Percentiles rank a stretch among this genome's conserved stretches.
Conservation (phyloP, 1,140 invertebrate species). For the Macrosteles quadrilineatus region DNA sequence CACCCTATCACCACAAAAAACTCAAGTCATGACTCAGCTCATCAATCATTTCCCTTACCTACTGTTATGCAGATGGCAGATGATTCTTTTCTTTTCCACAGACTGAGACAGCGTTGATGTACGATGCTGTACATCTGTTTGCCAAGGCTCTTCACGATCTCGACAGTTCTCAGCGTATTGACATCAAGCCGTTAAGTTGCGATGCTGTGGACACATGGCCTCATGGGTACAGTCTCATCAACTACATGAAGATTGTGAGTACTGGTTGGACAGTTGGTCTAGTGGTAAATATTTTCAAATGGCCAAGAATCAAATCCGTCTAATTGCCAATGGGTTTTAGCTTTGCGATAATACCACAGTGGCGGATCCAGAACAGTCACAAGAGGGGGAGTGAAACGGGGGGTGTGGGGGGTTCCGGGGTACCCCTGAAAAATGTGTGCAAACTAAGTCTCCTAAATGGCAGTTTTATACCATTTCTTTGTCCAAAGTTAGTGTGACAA, state of each 20-base stretch:
- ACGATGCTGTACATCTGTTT: constrained; percentile 93
- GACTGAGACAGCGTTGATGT: constrained; percentile 94
- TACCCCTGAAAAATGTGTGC: too few relatives aligned
- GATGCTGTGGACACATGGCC: constrained; percentile 90
- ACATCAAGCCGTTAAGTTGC: constrained; percentile 85
- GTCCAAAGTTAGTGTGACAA: too few relatives aligned
- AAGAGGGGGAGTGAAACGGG: too few relatives aligned
- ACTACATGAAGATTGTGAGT: constrained; percentile 96
- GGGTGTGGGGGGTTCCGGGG: too few relatives aligned
- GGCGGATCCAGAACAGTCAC: too few relatives aligned
- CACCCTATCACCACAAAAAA: too few relatives aligned
- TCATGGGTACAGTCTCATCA: constrained; percentile 91
- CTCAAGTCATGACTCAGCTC: too few relatives aligned
- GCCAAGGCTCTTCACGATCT: constrained; percentile 90
- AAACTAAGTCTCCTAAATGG: too few relatives aligned
- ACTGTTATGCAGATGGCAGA: too few relatives aligned
- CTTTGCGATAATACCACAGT: neutral
- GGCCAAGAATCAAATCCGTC: neutral
- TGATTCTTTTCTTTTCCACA: constrained; percentile 55
- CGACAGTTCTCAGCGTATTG: constrained; percentile 86
- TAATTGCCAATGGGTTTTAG: neutral
- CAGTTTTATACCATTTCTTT: too few relatives aligned
- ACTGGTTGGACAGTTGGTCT: neutral
- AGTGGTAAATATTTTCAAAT: neutral
- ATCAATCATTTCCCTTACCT: too few relatives aligned